Percentiles rank a stretch among this genome's conserved stretches.
Evolutionary conservation across 2,113 vertebrate species (phyloP).

Genomic region (Eolophus roseicapilla): DNA sequence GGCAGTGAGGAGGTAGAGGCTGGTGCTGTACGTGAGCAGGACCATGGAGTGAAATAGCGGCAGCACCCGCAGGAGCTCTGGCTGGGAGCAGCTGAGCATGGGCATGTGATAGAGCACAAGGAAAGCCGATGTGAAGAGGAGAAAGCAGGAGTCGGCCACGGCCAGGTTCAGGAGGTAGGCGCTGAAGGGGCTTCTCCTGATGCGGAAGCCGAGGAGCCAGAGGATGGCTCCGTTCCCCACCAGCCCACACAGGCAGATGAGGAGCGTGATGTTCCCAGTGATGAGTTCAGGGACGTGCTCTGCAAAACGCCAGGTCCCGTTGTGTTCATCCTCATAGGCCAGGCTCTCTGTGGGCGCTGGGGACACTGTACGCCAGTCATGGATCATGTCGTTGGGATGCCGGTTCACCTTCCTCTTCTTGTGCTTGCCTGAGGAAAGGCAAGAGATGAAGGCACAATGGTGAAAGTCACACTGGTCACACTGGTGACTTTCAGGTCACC

Average conservation of each 20-base stretch:
- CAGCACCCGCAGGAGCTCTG: not conserved
- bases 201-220: slow-evolving; percentile 3
- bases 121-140: not conserved
- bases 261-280: not conserved
- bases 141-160: not conserved
- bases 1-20: slow-evolving; percentile 3
- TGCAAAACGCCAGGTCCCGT: not conserved
- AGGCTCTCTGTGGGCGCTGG: rapidly evolving
- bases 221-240: slow-evolving; percentile 15
- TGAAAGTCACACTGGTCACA: too few species aligned
- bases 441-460: not conserved
- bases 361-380: not conserved
- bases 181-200: not conserved
- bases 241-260: not conserved
- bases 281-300: not conserved
- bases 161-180: slow-evolving; percentile 33
- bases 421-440: not conserved
- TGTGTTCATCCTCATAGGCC: not conserved
- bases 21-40: not conserved
- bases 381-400: not conserved
- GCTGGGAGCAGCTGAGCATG: not conserved
- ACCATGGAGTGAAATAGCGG: not conserved
- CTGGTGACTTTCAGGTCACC: not conserved
- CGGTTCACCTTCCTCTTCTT: not conserved
- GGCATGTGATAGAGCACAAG: not conserved